Evolutionary conservation across 2,797 vertebrate genomes (phyloP).

Genomic region (Coccyzus lansbergi): DNA sequence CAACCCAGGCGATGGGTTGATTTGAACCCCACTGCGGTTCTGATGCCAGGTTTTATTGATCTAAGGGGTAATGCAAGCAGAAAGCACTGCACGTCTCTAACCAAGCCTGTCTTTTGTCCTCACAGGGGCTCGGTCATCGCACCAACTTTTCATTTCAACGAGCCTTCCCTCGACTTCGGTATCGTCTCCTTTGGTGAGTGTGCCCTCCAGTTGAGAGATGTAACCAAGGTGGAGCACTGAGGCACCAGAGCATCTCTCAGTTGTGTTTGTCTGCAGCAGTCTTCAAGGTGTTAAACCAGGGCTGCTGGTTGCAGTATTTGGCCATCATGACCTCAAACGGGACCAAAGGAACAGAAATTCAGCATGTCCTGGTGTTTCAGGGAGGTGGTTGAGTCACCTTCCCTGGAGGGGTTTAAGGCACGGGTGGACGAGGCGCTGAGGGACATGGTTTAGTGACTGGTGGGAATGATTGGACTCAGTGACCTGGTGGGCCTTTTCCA

Average conservation of each 20-base stretch:
- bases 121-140: constrained; percentile 86
- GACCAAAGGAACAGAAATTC: background rate
- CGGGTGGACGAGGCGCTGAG: too few relatives aligned
- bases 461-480: too few relatives aligned
- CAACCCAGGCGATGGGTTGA: background rate
- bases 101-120: background rate
- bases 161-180: constrained; percentile 84
- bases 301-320: background rate
- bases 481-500: too few relatives aligned
- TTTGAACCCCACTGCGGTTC: background rate
- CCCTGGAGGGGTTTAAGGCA: too few relatives aligned
- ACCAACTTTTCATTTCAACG: constrained; percentile 85
- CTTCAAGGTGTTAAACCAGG: background rate
- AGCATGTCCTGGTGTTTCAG: background rate
- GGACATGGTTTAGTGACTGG: too few relatives aligned
- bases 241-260: background rate
- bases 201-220: background rate
- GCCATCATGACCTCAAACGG: background rate
- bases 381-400: too few relatives aligned
- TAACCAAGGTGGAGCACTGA: background rate
- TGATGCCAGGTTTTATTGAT: background rate
- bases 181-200: constrained; percentile 88
- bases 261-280: background rate
- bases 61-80: rapidly evolving
- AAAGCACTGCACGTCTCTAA: background rate